A percentile compares a stretch with the other conserved stretches of the same genome.
These are phyloP conservation scores for Onychomys torridus DNA, from an alignment of 2,797 vertebrate genomes.

Conservation along the genomic window DNA sequence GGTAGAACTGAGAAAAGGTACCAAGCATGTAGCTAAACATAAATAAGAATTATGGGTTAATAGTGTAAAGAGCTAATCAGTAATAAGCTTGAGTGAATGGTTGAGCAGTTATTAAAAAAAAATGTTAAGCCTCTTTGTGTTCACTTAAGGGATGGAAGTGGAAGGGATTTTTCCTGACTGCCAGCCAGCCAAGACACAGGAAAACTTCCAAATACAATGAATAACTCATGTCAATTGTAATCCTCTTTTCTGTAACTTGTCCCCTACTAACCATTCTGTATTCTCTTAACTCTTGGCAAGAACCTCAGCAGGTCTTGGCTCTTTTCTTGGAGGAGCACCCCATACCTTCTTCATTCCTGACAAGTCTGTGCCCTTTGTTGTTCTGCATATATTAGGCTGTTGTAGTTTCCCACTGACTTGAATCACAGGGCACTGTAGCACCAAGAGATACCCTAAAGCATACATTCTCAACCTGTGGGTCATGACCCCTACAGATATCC, in stretches of 20 bases:
- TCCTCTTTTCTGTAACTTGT: background rate
- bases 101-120: no score
- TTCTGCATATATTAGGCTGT: background rate
- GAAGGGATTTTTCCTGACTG: no score
- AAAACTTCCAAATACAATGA: no score
- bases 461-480: background rate
- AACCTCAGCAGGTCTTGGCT: background rate
- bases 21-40: no score
- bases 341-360: background rate
- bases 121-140: no score
- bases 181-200: no score
- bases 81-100: no score
- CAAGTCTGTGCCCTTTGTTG: no score
- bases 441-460: background rate
- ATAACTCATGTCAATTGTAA: background rate
- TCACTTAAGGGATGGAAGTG: no score
- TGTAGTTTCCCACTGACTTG: background rate
- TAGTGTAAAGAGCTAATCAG: no score
- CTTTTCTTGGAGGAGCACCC: background rate
- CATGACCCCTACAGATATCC: background rate
- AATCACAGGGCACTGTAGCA: background rate
- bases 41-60: no score
- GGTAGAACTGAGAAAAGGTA: no score
- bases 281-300: background rate
- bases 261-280: background rate